Base-by-base conservation (phyloP, 2,797 vertebrate species). In the Lithobates sylvaticus region DNA sequence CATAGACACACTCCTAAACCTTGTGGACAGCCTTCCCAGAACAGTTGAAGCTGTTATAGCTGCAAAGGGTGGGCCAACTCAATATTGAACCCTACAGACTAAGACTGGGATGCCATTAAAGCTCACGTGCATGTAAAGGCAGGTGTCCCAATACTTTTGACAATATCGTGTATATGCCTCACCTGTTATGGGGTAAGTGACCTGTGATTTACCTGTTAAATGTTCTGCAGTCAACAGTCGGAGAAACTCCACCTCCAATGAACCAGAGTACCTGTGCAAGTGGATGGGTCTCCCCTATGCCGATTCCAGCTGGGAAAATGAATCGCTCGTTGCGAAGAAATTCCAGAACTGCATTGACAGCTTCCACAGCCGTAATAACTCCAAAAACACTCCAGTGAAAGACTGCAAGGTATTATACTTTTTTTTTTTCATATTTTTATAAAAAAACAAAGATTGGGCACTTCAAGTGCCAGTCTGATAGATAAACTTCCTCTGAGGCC, bases 201-300 rank as follows among this genome's bases (percentile, higher is more conserved):
- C 50, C 5, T 13, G 5, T 6, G 13, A 54, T 54, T 54, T 54
- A 54, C 50, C 13, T 18, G 50, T 88, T 76, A 6, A 39, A 50
- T 84, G 44, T 86, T 61, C 74, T 89, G 84, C 88, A 99, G 98
- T 97, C 88, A 96, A 97, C 78, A 98, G 95, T 90, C 96, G 96
- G 81, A 97, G 97, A 92, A 91, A 68, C 0, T 78, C 86, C 32
- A 86, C 94, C 0, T 98, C 97, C 0, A 96, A 97, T 27, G 97
- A 99, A 82, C 98, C 98, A 0, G 98, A 99, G 72, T 99, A 99
- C 88, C 92, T 99, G 0, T 99, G 97, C 89, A 99, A 99, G 88
- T 99, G 98, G 98, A 99, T 99, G 98, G 98, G 98, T 8, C 93
- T 99, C 64, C 97, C 98, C 0, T 99, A 99, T 27, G 96, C 96